Evolutionary conservation across 2,888 invertebrate genomes (phyloP), one percentile per base, ranked within the genome.

Genomic region (Sarcophaga variegata): DNA sequence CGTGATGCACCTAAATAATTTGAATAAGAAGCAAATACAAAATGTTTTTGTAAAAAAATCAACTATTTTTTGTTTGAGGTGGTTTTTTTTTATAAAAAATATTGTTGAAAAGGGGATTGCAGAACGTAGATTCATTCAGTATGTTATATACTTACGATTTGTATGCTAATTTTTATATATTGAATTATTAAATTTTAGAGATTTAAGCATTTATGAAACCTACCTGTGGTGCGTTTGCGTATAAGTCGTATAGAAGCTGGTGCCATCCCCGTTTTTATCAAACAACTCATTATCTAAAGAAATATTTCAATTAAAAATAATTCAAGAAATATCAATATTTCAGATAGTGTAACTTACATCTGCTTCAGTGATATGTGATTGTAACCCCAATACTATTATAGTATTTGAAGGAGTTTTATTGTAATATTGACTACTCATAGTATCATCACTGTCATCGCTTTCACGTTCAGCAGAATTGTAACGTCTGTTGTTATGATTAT

Each of bases 1-100:
- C 97, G 95, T 94, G 97, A 97, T 94, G 96, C 96, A 95, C 97
- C 97, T 97, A 96, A 97, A 97, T 95, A 87, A 87, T 95, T 94
- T 92, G 93, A 93, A 94, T 93, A 87, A 93, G 94, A 95, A 95
- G 95, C 95, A 95, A 95, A 95, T 94, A 95, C 93, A 93, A 93
- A 93, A 93, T 93, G 90, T 91, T 93, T 93, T 93, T 93, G 93
- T 93, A 92, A 93, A 93, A 89, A 89, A 90, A 92, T 91, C 84
- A 91, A 90, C 89, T 88, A 90, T 90, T 90, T 89, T 88, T 91
- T 88, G 89, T 90, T 89, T 91, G 89, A 89, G 81, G 83, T 85
- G 88, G 70, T 85, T 85, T 89, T 88, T 72, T 67, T 87, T 76
- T 69, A 76, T 70, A 78, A 88, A 86, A 76, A 72, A 76, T 75